Evolutionary conservation across 2,888 invertebrate genomes (phyloP).

Genomic region (Tetanocera ferruginea): DNA sequence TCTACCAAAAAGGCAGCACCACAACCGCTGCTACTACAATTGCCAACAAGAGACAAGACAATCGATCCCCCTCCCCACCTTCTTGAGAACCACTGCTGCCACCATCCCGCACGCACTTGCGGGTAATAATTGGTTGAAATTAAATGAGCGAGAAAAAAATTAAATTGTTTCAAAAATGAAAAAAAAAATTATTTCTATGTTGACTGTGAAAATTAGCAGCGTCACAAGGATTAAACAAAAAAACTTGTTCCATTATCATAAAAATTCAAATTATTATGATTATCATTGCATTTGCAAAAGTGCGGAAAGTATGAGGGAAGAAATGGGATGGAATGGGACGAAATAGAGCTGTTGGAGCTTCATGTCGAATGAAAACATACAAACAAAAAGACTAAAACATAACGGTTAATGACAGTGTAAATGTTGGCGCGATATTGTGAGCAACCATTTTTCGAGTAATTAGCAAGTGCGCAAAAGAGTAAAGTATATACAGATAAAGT

Average conservation of each 20-base stretch:
- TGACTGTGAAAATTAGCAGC: slow-evolving; percentile 20
- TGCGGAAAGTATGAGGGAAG: neutral
- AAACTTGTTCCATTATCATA: slow-evolving; percentile 29
- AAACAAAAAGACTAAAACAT: too few relatives aligned
- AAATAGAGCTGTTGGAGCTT: too few relatives aligned
- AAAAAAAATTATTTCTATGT: neutral
- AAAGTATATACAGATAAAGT: too few relatives aligned
- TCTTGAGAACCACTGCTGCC: neutral
- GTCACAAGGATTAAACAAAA: slow-evolving; percentile 27
- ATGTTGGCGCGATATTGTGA: slow-evolving; percentile 11
- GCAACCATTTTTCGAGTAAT: neutral
- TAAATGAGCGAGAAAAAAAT: slow-evolving; percentile 5
- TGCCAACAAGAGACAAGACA: neutral
- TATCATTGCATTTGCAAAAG: neutral
- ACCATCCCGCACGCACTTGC: neutral
- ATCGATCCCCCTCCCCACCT: neutral
- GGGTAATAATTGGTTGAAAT: slow-evolving; percentile 13
- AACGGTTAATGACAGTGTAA: neutral
- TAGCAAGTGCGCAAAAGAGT: neutral
- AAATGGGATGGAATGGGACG: neutral
- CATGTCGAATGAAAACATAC: too few relatives aligned
- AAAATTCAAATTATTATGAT: slow-evolving; percentile 35
- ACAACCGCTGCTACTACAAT: neutral
- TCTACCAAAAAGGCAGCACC: neutral
- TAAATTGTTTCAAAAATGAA: neutral